Evolutionary conservation across 2,797 vertebrate species (phyloP).

Genomic region (Kryptolebias ocellatus): DNA sequence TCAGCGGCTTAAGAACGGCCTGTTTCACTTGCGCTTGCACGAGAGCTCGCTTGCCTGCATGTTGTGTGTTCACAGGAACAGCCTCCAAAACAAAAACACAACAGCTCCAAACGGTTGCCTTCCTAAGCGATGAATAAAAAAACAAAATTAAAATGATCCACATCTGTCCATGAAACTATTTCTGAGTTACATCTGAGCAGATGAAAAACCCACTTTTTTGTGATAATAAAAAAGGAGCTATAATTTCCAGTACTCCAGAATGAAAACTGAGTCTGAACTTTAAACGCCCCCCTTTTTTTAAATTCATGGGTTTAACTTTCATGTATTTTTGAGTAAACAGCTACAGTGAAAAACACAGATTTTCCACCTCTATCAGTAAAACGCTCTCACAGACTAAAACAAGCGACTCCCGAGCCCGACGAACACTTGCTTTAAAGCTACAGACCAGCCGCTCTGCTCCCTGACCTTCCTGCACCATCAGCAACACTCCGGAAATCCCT

Average conservation of each 20-base stretch:
- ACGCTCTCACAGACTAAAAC: neutral
- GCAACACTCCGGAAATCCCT: constrained; percentile 17
- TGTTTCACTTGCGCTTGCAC: constrained; percentile 1
- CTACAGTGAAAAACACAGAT: too few relatives aligned
- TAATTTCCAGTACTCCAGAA: neutral
- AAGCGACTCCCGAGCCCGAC: neutral
- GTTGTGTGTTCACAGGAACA: constrained; percentile 3
- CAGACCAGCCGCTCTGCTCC: constrained; percentile 8
- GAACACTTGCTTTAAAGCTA: constrained; percentile 10
- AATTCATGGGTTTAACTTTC: too few relatives aligned
- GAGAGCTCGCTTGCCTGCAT: constrained; percentile 5
- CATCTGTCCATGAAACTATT: neutral
- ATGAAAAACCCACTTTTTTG: neutral
- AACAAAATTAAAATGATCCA: neutral
- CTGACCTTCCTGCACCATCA: constrained; percentile 27
- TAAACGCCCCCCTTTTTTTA: too few relatives aligned
- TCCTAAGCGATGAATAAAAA: neutral
- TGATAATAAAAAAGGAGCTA: neutral
- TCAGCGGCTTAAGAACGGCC: constrained; percentile 4
- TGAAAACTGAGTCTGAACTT: too few relatives aligned
- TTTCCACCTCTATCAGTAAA: neutral
- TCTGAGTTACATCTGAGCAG: neutral
- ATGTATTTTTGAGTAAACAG: too few relatives aligned
- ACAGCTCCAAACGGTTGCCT: neutral
- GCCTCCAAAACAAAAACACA: neutral